Evolutionary conservation across 2,113 vertebrate genomes (phyloP).

Genomic region (Limnothrissa miodon): DNA sequence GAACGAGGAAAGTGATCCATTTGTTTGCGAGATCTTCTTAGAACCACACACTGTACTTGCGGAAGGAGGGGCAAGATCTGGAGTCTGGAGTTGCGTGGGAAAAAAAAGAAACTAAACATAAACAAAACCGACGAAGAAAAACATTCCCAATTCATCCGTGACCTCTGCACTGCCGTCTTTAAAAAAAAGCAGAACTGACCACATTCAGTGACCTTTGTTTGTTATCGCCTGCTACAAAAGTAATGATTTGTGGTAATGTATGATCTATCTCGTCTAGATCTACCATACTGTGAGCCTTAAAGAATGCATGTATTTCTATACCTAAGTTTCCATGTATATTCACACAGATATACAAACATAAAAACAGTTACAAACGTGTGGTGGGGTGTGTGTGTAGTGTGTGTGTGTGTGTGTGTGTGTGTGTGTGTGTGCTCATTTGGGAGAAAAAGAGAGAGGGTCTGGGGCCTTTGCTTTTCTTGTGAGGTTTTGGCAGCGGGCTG

Average conservation of each 20-base stretch:
- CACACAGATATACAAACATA: constrained; percentile 19
- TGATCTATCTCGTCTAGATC: not conserved
- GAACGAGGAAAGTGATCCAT: not conserved
- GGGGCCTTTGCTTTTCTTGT: constrained; percentile 5
- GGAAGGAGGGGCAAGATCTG: not conserved
- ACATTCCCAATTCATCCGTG: not conserved
- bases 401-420: constrained; percentile 11
- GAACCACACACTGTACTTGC: not conserved
- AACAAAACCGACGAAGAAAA: not conserved
- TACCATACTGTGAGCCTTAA: not conserved
- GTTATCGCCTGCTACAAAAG: not conserved
- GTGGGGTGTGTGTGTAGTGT: not conserved
- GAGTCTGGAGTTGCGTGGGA: not conserved
- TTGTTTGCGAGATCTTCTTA: not conserved
- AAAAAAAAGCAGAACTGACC: not conserved
- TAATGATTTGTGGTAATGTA: constrained; percentile 10
- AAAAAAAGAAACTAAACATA: not conserved
- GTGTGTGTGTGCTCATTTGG: not conserved
- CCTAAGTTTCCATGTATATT: not conserved
- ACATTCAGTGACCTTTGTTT: not conserved
- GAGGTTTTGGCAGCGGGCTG: not conserved
- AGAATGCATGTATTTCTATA: not conserved
- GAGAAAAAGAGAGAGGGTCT: not conserved
- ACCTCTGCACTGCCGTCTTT: not conserved
- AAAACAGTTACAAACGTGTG: not conserved